Evolutionary conservation across 2,888 invertebrate species (phyloP).

Genomic region (Macaria notata): DNA sequence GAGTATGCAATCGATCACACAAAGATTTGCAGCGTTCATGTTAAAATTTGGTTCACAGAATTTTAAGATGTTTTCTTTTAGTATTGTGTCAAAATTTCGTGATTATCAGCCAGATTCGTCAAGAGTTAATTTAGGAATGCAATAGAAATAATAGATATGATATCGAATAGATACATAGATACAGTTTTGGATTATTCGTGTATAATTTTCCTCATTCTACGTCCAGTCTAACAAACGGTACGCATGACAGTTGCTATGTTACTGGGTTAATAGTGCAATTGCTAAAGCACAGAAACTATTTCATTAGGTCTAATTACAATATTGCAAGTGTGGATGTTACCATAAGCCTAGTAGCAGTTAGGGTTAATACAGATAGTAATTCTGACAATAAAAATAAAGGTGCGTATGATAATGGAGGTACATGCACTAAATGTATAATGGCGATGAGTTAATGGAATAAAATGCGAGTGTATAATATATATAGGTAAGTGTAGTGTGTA

Average conservation of each 20-base stretch:
- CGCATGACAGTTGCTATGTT: conserved; percentile 79
- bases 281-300: conserved; percentile 68
- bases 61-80: conserved; percentile 81
- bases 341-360: conserved; percentile 53
- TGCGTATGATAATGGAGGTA: not conserved
- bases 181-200: conserved; percentile 53
- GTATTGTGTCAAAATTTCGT: conserved; percentile 56
- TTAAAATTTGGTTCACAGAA: conserved; percentile 37
- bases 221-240: conserved; percentile 65
- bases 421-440: conserved; percentile 34
- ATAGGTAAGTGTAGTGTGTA: conserved; percentile 35
- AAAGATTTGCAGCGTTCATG: conserved; percentile 59
- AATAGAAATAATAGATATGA: conserved; percentile 61
- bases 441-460: conserved; percentile 28
- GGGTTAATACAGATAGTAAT: conserved; percentile 38
- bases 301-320: conserved; percentile 58
- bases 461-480: conserved; percentile 13
- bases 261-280: conserved; percentile 65
- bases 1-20: conserved; percentile 42
- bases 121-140: conserved; percentile 70
- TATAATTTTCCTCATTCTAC: conserved; percentile 51
- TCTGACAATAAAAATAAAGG: not conserved
- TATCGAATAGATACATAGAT: conserved; percentile 56
- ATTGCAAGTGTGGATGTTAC: conserved; percentile 49
- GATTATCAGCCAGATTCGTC: conserved; percentile 52